These are phyloP conservation scores for Mechanitis mazaeus DNA, from an alignment of 2,888 invertebrate species.

Conservation along the genomic window DNA sequence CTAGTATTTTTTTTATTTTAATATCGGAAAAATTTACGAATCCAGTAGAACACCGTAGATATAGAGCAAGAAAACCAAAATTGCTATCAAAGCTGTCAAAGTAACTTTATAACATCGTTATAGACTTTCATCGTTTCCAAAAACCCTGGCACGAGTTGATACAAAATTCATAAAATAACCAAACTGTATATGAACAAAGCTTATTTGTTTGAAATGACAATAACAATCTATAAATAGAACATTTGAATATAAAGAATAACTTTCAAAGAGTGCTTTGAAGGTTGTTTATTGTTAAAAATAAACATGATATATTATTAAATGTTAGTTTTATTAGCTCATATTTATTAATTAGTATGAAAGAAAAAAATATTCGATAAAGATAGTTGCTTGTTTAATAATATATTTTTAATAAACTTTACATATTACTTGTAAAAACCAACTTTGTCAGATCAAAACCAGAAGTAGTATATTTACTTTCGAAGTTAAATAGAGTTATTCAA, in stretches of 20 bases:
- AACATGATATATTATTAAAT: too few species aligned
- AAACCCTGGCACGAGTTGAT: conserved; percentile 6
- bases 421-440: background rate
- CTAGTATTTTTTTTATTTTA: too few species aligned
- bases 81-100: conserved; percentile 1
- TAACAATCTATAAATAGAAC: background rate
- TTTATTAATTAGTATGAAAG: background rate
- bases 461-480: conserved; percentile 1
- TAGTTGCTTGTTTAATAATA: background rate
- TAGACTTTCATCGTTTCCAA: conserved; percentile 1
- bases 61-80: background rate
- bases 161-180: background rate
- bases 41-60: background rate
- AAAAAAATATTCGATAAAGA: background rate
- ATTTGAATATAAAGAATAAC: background rate
- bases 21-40: background rate
- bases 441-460: background rate
- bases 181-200: background rate
- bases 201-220: background rate
- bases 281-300: too few species aligned
- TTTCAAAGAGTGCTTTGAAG: too few species aligned
- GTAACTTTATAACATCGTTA: conserved; percentile 6
- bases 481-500: background rate
- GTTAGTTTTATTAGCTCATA: too few species aligned
- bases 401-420: background rate